These are phyloP conservation scores for Numenius arquata DNA, from an alignment of 2,113 vertebrate species.

Conservation along the genomic window DNA sequence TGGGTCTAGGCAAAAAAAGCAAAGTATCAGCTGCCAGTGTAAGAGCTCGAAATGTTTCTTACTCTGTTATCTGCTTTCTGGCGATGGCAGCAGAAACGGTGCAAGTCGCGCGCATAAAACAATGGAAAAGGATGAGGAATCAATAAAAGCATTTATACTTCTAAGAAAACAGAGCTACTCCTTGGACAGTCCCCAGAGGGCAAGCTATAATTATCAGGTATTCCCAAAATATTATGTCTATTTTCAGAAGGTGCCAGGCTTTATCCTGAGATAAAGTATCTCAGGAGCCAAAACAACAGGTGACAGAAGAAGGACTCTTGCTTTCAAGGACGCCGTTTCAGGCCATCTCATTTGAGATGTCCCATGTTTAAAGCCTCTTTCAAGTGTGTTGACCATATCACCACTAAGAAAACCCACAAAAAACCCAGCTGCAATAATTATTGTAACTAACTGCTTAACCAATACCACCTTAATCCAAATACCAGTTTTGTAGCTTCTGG, in stretches of 20 bases:
- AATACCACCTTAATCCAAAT: no score
- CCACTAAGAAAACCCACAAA: neutral
- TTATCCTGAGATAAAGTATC: neutral
- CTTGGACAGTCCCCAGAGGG: neutral
- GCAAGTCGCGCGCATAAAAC: neutral
- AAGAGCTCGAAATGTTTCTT: neutral
- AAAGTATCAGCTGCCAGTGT: neutral
- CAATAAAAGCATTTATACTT: neutral
- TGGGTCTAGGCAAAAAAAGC: neutral
- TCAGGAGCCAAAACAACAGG: neutral
- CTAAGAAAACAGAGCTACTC: neutral
- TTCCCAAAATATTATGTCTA: neutral
- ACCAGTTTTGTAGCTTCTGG: neutral
- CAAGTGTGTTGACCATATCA: neutral
- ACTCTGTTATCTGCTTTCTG: neutral
- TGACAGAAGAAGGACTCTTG: neutral
- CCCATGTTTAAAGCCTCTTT: neutral
- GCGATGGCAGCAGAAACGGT: neutral
- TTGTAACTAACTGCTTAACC: neutral
- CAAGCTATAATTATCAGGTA: neutral
- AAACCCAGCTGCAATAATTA: neutral
- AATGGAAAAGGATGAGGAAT: neutral
- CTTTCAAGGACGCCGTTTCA: neutral
- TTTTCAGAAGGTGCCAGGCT: neutral
- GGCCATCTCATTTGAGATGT: neutral